A percentile compares a stretch with the other conserved stretches of the same genome.
These are phyloP conservation scores for Reinhardtius hippoglossoides DNA, from an alignment of 2,113 vertebrate species.

Conservation along the genomic window DNA sequence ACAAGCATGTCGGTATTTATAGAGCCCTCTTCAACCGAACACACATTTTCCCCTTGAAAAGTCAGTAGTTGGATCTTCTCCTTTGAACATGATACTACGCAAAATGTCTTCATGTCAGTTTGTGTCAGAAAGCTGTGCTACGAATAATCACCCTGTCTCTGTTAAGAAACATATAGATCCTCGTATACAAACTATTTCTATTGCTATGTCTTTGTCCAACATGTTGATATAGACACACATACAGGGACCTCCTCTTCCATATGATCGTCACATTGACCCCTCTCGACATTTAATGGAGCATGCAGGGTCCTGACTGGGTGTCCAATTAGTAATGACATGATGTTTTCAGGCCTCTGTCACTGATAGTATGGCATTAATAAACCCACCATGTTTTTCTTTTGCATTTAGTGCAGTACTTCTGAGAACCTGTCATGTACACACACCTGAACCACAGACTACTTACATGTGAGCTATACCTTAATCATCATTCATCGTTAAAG, in stretches of 20 bases:
- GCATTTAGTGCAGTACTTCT: slow-evolving; percentile 47
- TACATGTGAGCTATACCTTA: slow-evolving; percentile 4
- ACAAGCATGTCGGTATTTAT: slow-evolving; percentile 34
- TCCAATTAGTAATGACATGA: slow-evolving; percentile 59
- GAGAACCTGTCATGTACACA: slow-evolving; percentile 38
- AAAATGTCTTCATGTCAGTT: slow-evolving; percentile 16
- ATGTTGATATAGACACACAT: not conserved
- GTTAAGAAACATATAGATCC: slow-evolving; percentile 14
- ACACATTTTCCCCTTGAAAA: slow-evolving; percentile 28
- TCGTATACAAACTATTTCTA: not conserved
- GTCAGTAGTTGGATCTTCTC: slow-evolving; percentile 35
- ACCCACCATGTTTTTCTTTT: slow-evolving; percentile 13
- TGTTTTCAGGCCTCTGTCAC: slow-evolving; percentile 53
- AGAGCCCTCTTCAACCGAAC: slow-evolving; percentile 19
- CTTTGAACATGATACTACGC: slow-evolving; percentile 29
- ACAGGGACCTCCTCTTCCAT: not conserved
- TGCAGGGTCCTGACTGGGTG: slow-evolving; percentile 38
- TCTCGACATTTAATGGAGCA: slow-evolving; percentile 48
- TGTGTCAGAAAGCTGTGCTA: slow-evolving; percentile 58
- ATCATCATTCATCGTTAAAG: slow-evolving; percentile 34
- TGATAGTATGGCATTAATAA: slow-evolving; percentile 31
- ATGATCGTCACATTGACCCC: slow-evolving; percentile 51
- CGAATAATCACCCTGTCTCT: slow-evolving; percentile 48
- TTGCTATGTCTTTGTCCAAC: not conserved
- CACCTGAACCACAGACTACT: slow-evolving; percentile 42